Evolutionary conservation across 2,113 vertebrate genomes (phyloP), one percentile per base, ranked within the genome.

Genomic region (Andinoacara biseriatus): DNA sequence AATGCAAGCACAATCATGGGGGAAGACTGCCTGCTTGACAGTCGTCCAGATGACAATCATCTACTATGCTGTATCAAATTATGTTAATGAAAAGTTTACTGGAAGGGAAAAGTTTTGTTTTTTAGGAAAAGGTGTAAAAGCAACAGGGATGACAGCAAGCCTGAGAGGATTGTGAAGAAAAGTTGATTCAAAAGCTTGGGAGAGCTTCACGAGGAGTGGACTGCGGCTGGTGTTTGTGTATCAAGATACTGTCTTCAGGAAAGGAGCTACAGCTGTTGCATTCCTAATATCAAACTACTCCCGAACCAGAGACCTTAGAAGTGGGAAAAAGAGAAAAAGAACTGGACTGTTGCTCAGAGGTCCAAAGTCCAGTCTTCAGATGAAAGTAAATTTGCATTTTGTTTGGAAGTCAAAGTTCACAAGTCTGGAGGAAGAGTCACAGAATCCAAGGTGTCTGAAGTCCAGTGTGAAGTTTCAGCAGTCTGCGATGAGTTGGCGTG

Each of bases 301-400:
- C 49, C 20, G 65, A 72, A 46, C 67, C 52, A 72, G 65, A 72
- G 65, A 52, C 65, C 10, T 69, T 43, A 69, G 65, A 69, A 69
- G 65, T 67, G 63, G 9, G 22, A 0, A 46, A 26, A 31, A 17
- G 29, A 69, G 65, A 52, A 52, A 72, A 52, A 11, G 9, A 49
- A 69, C 24, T 69, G 17, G 43, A 72, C 11, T 72, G 43, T 52
- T 52, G 67, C 46, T 54, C 46, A 52, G 13, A 31, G 67, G 67
- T 72, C 26, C 46, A 72, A 54, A 33, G 67, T 72, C 26, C 26
- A 31, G 14, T 17, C 43, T 3, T 72, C 24, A 18, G 63, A 22
- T 69, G 24, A 69, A 69, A 49, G 24, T 10, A 49, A 20, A 49
- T 46, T 46, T 67, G 40, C 40, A 29, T 49, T 69, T 13, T 2